phyloP scores from a whole-genome alignment of 2,888 invertebrate species.

The Platynereis dumerilii region DNA sequence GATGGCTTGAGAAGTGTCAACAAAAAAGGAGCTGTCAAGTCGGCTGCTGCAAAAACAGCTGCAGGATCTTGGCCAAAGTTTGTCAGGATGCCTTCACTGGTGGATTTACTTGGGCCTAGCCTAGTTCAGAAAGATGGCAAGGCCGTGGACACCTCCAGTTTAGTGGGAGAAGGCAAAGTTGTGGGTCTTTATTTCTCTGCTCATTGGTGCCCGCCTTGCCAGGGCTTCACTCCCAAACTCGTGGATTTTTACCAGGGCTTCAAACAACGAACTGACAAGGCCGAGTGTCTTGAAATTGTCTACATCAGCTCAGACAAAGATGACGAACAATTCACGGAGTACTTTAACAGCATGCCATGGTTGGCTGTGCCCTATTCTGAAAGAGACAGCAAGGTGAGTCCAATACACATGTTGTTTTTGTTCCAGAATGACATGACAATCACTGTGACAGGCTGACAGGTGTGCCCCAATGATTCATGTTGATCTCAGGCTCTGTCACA shows the following conservation, averaged over 20 bases:
- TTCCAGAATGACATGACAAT: no score
- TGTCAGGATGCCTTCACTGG: slow-evolving; percentile 7
- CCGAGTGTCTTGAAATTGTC: slow-evolving; percentile 64
- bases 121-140: neutral
- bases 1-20: no score
- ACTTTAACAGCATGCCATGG: slow-evolving; percentile 65
- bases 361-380: slow-evolving; percentile 61
- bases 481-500: no score
- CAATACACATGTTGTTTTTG: no score
- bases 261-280: slow-evolving; percentile 45
- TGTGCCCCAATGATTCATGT: no score
- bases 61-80: no score
- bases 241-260: slow-evolving; percentile 62
- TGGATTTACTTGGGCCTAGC: slow-evolving; percentile 1
- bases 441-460: no score
- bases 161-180: slow-evolving; percentile 46
- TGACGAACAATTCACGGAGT: slow-evolving; percentile 58
- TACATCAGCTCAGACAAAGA: slow-evolving; percentile 66
- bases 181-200: slow-evolving; percentile 67
- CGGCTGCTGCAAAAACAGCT: no score
- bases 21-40: no score
- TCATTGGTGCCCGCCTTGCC: slow-evolving; percentile 68
- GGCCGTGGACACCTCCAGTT: neutral
- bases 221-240: slow-evolving; percentile 64
- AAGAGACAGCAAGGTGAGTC: slow-evolving; percentile 40